Percentiles rank a stretch among this genome's conserved stretches.
Evolutionary conservation across 2,113 vertebrate species (phyloP).

Genomic region (Chinchilla lanigera): DNA sequence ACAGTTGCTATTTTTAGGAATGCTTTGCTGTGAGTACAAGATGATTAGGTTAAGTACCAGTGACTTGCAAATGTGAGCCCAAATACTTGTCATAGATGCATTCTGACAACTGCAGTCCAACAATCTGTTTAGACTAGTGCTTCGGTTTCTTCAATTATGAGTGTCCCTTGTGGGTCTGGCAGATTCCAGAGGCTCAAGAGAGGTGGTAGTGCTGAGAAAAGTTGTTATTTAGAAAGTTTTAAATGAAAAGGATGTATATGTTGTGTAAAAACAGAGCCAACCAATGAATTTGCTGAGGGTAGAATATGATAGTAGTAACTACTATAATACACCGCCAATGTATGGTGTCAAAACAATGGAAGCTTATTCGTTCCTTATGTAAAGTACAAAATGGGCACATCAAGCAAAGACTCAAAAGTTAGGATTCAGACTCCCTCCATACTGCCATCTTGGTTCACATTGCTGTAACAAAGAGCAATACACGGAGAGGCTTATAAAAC

Average conservation of each 20-base stretch:
- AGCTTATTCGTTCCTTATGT: background rate
- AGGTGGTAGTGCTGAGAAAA: background rate
- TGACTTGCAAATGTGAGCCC: background rate
- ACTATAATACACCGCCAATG: background rate
- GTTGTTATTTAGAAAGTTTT: constrained; percentile 28
- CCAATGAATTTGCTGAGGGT: background rate
- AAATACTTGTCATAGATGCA: constrained; percentile 36
- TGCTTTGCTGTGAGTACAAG: background rate
- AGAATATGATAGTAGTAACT: constrained; percentile 4
- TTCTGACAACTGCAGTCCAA: constrained; percentile 27
- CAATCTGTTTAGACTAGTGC: background rate
- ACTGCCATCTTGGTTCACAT: background rate
- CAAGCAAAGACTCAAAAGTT: background rate
- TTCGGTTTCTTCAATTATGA: constrained; percentile 39
- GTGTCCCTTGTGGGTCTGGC: background rate
- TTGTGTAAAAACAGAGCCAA: constrained; percentile 36
- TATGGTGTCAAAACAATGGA: background rate
- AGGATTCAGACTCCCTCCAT: background rate
- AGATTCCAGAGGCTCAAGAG: background rate
- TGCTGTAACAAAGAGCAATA: background rate
- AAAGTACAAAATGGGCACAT: background rate
- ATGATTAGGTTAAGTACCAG: constrained; percentile 61
- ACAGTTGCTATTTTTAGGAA: constrained; percentile 63
- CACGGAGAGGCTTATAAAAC: background rate
- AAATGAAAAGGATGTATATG: background rate